phyloP scores from a whole-genome alignment of 2,888 invertebrate species.

The Leptinotarsa tumamoca region DNA sequence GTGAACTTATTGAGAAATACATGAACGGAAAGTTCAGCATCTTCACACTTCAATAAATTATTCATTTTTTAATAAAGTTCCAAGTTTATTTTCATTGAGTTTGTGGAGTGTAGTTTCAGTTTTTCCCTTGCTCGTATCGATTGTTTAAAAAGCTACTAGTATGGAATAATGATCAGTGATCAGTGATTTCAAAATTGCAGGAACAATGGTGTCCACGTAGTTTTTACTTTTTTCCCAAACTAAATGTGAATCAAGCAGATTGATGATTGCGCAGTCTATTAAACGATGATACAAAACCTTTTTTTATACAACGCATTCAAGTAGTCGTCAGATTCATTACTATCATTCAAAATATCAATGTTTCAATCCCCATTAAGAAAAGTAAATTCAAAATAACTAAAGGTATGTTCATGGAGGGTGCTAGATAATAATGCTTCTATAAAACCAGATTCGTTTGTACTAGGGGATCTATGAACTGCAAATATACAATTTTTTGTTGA shows the following conservation, averaged over 20 bases:
- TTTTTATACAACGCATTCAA: neutral
- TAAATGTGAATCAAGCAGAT: neutral
- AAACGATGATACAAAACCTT: neutral
- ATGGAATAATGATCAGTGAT: neutral
- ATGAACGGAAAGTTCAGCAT: neutral
- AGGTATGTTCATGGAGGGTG: neutral
- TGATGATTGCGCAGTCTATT: neutral
- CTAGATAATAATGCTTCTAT: neutral
- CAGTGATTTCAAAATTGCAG: neutral
- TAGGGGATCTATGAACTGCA: neutral
- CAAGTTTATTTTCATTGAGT: neutral
- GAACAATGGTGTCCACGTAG: neutral
- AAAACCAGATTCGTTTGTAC: neutral
- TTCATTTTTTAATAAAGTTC: neutral
- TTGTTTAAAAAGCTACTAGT: neutral
- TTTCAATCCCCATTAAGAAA: neutral
- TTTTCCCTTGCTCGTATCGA: neutral
- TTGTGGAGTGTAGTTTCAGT: neutral
- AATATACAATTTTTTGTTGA: neutral
- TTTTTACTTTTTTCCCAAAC: neutral
- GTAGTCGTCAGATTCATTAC: neutral
- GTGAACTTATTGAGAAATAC: neutral
- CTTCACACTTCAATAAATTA: neutral
- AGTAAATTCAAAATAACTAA: neutral
- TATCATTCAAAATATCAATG: neutral